Evolutionary conservation across 2,888 invertebrate genomes (phyloP).

Genomic region (Drosophila borealis): DNA sequence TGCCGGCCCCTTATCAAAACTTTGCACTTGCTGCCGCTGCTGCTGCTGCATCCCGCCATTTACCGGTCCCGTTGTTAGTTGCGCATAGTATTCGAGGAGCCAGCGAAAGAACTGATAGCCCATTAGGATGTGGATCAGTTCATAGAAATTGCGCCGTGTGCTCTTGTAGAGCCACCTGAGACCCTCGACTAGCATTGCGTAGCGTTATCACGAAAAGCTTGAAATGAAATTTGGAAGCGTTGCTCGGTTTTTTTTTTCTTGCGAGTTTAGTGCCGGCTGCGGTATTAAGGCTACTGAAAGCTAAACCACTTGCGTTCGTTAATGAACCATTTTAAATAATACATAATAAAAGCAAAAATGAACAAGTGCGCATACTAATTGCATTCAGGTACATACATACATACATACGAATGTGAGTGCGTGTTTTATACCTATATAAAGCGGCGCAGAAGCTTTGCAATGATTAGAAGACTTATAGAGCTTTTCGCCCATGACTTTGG

Average conservation of each 20-base stretch:
- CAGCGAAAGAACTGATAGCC: conserved; percentile 74
- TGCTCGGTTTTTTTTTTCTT: conserved; percentile 9
- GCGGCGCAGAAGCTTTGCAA: conserved; percentile 25
- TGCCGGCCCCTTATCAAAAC: conserved; percentile 28
- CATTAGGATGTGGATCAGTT: conserved; percentile 62
- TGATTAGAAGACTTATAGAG: conserved; percentile 19
- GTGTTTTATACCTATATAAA: too few relatives aligned
- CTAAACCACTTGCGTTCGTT: conserved; percentile 28
- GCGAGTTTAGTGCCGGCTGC: conserved; percentile 29
- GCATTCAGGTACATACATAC: neutral
- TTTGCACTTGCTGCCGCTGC: conserved; percentile 24
- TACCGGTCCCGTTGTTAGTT: conserved; percentile 49
- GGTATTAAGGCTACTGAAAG: conserved; percentile 32
- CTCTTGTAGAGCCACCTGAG: conserved; percentile 58
- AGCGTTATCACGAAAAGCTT: conserved; percentile 13
- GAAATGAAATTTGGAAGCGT: conserved; percentile 37
- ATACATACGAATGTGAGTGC: neutral
- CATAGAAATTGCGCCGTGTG: conserved; percentile 41
- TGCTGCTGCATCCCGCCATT: conserved; percentile 19
- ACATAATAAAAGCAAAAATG: conserved; percentile 9
- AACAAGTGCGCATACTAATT: conserved; percentile 37
- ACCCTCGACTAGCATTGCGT: conserved; percentile 64
- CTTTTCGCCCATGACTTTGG: conserved; percentile 33
- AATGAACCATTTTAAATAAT: conserved; percentile 34
- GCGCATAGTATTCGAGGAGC: conserved; percentile 61